Evolutionary conservation across 1,140 invertebrate genomes (phyloP), one percentile per base, ranked within the genome.

Genomic region (Drosophila burlai): DNA sequence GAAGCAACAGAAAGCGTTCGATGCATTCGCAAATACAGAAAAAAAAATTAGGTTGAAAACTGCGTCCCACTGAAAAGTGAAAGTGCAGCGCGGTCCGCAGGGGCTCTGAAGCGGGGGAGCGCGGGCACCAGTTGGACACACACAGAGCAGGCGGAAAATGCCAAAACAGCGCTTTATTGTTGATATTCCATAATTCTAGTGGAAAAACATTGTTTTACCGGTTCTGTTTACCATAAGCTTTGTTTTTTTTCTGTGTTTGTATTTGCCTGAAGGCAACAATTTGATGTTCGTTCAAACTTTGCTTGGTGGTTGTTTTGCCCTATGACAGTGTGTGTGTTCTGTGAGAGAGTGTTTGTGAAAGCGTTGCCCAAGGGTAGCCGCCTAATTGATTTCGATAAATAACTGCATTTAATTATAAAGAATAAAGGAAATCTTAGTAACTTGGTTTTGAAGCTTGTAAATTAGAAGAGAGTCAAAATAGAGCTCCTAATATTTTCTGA

Each of bases 21-120:
- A 36, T 54, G 64, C 55, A 61, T 46, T 68, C 46, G 80, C 63
- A 62, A 73, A 78, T 76, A 76, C 73, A 76, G 62, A 83, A 62
- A 77, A 86, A 86, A 86, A 76, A 86, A 86, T 77, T 83, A 83
- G 63, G 68, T 81, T 73, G 60, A 71, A 82, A 82, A 85, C 71
- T 90, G 85, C 85, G 81, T 85, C 85, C 84, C 81, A 89, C 67
- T 89, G 79, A 90, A 90, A 90, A 90, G 85, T 90, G 85, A 90
- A 90, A 90, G 82, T 91, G 85, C 85, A 91, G 68, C 49, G 38
- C 34, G 66, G 45, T 45, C 42, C 45, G 62, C 40, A 31, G 45
- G 63, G 50, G 50, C 26, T 34, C 49, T 55, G 52, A 31, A 26
- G 43, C 38, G 50, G 61, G 52, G 61, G 34, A 40, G 54, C 36